Base-by-base conservation (phyloP, 2,113 vertebrate genomes). In the Pedetes capensis region DNA sequence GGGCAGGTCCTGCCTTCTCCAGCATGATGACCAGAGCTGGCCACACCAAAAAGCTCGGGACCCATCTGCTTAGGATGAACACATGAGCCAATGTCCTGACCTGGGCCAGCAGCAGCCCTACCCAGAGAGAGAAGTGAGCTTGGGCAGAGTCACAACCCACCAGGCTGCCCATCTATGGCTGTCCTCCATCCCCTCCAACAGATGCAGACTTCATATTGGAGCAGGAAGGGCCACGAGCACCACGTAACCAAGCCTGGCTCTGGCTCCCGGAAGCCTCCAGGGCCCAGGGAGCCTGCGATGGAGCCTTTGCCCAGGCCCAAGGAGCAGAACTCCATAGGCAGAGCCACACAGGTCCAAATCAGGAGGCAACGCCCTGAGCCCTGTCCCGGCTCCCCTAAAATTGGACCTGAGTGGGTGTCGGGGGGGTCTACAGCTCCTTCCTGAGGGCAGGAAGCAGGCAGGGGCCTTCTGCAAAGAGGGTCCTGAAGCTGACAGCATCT, bases 401-500 rank as follows among this genome's bases (percentile, higher is more conserved):
- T 2, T 6, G 1, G 5, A 37, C 12, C 87, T 27, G 7, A 20
- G 23, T 27, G n/a, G n/a, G n/a, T n/a, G n/a, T n/a, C n/a, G n/a
- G n/a, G n/a, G n/a, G n/a, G 0, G 1, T 17, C 29, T 2, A 5
- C 1, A 0, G 34, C 34, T 80, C 13, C n/a, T 61, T 66, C 8
- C 8, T 1, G 0, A 49, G 23, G 0, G 4, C 3, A 76, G 69
- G n/a, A 4, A 0, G 17, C 1, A 1, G 25, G 66, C 0, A 1
- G 20, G 17, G 1, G 10, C 17, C 72, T 71, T 69, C 86, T 42
- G 32, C 44, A 59, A 42, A 10, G 1, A 0, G 39, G 16, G 12
- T 6, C 42, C 39, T 75, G 3, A 3, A n/a, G 53, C n/a, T 34
- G 12, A 0, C 7, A 34, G 12, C 3, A 4, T 14, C 55, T 25